Conservation (phyloP, 2,113 vertebrate species). For the Polypterus bichir region DNA sequence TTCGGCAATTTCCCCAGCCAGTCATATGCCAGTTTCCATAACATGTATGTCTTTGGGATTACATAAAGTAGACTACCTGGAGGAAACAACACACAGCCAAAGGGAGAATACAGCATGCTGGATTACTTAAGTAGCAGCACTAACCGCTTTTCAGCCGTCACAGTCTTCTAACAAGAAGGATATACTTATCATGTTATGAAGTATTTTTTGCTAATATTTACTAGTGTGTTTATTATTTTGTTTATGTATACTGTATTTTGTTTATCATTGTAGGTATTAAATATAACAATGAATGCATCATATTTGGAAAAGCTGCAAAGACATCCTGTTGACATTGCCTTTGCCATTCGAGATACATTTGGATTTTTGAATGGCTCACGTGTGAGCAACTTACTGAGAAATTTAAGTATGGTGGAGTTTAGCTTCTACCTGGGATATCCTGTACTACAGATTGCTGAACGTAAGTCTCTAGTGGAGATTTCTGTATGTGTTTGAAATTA, state of each 20-base stretch:
- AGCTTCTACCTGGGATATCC: constrained; percentile 93
- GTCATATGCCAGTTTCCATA: too few relatives aligned
- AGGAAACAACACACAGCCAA: too few relatives aligned
- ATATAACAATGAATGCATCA: constrained; percentile 56
- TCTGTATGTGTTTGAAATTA: background rate
- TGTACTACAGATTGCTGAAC: constrained; percentile 87
- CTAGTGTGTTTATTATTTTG: constrained; percentile 18
- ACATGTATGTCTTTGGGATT: too few relatives aligned
- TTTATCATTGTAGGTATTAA: constrained; percentile 59
- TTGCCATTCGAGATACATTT: constrained; percentile 43
- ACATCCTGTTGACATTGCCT: constrained; percentile 71
- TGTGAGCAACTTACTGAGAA: constrained; percentile 72
- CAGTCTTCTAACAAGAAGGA: too few relatives aligned
- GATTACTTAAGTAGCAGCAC: too few relatives aligned
- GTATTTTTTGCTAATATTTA: too few relatives aligned
- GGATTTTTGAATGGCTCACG: constrained; percentile 73
- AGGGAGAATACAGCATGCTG: too few relatives aligned
- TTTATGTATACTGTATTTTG: background rate
- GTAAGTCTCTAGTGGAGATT: constrained; percentile 52
- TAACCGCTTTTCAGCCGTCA: too few relatives aligned
- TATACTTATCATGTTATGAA: too few relatives aligned
- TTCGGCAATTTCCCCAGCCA: too few relatives aligned
- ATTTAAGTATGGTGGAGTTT: constrained; percentile 81
- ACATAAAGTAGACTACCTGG: too few relatives aligned
- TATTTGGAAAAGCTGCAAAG: constrained; percentile 32